A percentile compares a stretch with the other conserved stretches of the same genome.
phyloP scores from a whole-genome alignment of 2,888 invertebrate genomes.

The Meta bourneti region DNA sequence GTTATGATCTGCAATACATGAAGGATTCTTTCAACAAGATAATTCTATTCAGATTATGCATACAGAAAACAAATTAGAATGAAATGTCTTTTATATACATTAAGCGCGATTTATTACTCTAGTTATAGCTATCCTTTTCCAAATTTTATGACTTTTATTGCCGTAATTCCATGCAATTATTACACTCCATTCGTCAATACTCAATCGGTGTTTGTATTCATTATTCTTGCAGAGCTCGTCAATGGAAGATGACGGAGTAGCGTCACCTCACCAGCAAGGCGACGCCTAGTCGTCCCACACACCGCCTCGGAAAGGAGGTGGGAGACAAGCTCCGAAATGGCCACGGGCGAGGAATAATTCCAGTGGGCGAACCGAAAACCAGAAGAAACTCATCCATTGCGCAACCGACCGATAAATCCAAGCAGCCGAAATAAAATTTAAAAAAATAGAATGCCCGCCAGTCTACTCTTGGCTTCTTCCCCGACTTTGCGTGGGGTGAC shows the following conservation, averaged over 20 bases:
- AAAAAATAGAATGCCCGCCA: constrained; percentile 54
- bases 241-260: constrained; percentile 32
- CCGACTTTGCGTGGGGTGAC: constrained; percentile 68
- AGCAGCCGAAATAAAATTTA: too few relatives aligned
- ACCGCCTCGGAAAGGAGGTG: constrained; percentile 20
- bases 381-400: background rate
- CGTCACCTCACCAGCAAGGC: constrained; percentile 38
- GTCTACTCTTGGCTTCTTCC: constrained; percentile 62
- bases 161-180: background rate
- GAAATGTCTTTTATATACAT: too few relatives aligned
- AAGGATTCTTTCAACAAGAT: too few relatives aligned
- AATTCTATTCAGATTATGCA: too few relatives aligned
- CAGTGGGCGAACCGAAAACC: constrained; percentile 40
- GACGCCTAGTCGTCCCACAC: constrained; percentile 69
- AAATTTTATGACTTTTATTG: background rate
- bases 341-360: constrained; percentile 44
- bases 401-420: too few relatives aligned
- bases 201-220: too few relatives aligned
- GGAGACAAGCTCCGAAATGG: constrained; percentile 49
- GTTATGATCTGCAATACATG: too few relatives aligned
- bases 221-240: constrained; percentile 35
- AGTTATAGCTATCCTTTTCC: background rate
- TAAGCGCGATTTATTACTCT: too few relatives aligned
- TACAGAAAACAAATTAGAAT: too few relatives aligned
- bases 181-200: background rate